Evolutionary conservation across 2,797 vertebrate genomes (phyloP), one percentile per base, ranked within the genome.

Genomic region (Pangasius sanitwongsei): DNA sequence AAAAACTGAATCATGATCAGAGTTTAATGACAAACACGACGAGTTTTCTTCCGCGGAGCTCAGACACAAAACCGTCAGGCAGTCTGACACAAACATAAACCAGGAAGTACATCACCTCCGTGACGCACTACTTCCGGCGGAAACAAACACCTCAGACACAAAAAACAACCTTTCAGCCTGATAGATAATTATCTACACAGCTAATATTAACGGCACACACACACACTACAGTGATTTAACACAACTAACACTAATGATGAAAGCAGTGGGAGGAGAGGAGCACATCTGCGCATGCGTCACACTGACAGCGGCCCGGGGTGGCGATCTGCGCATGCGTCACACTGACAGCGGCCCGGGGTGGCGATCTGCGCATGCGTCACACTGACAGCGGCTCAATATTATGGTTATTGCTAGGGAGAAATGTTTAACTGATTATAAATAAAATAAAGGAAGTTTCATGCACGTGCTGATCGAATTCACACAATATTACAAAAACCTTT

Each of bases 91-190:
- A 90, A 89, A 91, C 90, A 92, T 74, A 87, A 78, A 89, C 74
- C 91, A 84, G 92, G 92, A 93, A 93, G 89, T 69, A 70, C 59
- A 83, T 82, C 83, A 65, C 25, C 82, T 6, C 44, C 18, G 25
- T 81, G 87, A 13, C 78, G 48, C 31, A 48, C 63, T n/a, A 31
- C n/a, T 89, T 90, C 91, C 90, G 89, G 86, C 86, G 91, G 89
- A 92, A 72, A 3, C 25, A 28, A n/a, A 18, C 23, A 11, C 53
- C 7, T 5, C 9, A 37, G 16, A 72, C 15, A 72, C 63, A 50
- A 23, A 13, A 41, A 82, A 70, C 28, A 53, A 31, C 16, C 48
- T 50, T 48, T 25, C 65, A 34, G 75, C 16, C 48, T 59, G 34
- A 44, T 37, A 85, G 23, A 82, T 8, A 50, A 78, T n/a, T 2